A percentile compares a stretch with the other conserved stretches of the same genome.
Conservation (phyloP, 2,113 vertebrate species). For the Mirza zaza region DNA sequence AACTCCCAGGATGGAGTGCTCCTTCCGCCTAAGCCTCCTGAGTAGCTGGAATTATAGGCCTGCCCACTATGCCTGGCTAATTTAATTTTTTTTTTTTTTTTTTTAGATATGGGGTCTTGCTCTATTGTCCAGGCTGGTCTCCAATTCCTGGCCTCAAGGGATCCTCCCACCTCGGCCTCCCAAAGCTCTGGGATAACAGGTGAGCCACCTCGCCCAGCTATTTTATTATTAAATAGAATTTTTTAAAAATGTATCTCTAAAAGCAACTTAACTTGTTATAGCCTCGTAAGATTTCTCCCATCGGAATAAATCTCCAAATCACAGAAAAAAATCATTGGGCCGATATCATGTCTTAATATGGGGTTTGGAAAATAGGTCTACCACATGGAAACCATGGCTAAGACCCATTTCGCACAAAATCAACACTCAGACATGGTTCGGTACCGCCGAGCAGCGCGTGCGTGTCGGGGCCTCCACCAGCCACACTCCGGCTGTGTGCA, state of each 20-base stretch:
- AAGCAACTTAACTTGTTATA: background rate
- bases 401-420: background rate
- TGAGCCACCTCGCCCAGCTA: too few relatives aligned
- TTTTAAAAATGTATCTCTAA: background rate
- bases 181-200: too few relatives aligned
- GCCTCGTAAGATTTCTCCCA: background rate
- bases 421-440: fast-evolving
- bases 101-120: too few relatives aligned
- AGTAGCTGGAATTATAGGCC: too few relatives aligned
- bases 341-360: background rate
- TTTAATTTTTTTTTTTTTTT: too few relatives aligned
- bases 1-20: too few relatives aligned
- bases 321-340: background rate
- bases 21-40: too few relatives aligned
- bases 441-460: too few relatives aligned
- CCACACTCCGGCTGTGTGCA: background rate
- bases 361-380: background rate
- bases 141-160: too few relatives aligned
- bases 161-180: too few relatives aligned
- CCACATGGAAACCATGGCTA: background rate
- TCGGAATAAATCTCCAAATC: background rate
- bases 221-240: background rate
- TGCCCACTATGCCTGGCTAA: too few relatives aligned
- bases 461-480: background rate
- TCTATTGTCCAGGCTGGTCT: too few relatives aligned